phyloP scores from a whole-genome alignment of 2,888 invertebrate species.

The Didymodactylos carnosus region DNA sequence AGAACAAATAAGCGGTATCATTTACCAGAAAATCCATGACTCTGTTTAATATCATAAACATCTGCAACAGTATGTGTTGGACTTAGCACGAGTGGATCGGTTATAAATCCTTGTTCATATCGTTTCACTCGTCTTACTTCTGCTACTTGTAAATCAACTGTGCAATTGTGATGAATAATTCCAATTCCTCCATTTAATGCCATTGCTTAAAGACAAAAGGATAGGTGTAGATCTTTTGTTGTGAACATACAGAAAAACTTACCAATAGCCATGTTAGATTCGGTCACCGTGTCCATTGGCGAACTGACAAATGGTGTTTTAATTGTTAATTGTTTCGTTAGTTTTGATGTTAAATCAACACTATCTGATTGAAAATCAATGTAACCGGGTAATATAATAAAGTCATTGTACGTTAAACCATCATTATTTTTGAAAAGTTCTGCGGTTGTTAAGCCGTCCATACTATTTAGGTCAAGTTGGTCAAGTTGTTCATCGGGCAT shows the following conservation, averaged over 20 bases:
- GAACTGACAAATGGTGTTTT: conserved; percentile 86
- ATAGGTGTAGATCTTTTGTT: not conserved
- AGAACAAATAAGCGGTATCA: not conserved
- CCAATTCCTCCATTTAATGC: conserved; percentile 74
- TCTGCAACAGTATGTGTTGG: conserved; percentile 67
- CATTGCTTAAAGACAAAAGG: conserved; percentile 30
- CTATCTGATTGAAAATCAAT: conserved; percentile 81
- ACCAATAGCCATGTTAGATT: conserved; percentile 93
- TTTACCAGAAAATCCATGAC: conserved; percentile 58
- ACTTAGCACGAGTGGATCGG: conserved; percentile 79
- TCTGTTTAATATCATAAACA: conserved; percentile 66
- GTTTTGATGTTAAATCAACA: conserved; percentile 62
- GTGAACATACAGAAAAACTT: conserved; percentile 51
- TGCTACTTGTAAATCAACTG: conserved; percentile 73
- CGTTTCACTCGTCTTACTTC: conserved; percentile 93
- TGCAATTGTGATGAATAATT: conserved; percentile 88
- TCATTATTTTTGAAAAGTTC: not conserved
- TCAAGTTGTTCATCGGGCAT: too few relatives aligned
- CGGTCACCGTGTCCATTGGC: conserved; percentile 98
- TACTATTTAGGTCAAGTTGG: too few relatives aligned
- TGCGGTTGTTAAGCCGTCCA: not conserved
- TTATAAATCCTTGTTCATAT: conserved; percentile 95
- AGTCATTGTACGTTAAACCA: conserved; percentile 44
- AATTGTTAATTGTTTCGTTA: conserved; percentile 67
- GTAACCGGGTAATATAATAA: conserved; percentile 82